These are phyloP conservation scores for Nyleta sp. DNA, from an alignment of 2,888 invertebrate species.

Conservation along the genomic window DNA sequence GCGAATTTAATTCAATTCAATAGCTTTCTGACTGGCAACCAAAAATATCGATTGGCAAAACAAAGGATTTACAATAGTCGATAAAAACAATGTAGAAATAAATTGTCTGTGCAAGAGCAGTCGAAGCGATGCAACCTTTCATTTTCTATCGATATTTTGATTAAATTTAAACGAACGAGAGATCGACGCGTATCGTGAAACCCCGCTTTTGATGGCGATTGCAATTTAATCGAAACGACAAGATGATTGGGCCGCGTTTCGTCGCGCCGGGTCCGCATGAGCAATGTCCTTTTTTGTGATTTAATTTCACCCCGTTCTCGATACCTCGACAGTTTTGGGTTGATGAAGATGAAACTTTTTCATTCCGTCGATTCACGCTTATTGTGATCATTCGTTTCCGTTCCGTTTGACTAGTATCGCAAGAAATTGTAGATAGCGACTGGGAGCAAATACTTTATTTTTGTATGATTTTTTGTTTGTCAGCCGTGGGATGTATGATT, in stretches of 20 bases:
- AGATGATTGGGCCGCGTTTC: slow-evolving; percentile 60
- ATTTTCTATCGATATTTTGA: neutral
- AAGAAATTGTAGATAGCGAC: slow-evolving; percentile 54
- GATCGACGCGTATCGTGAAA: slow-evolving; percentile 51
- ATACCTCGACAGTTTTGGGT: slow-evolving; percentile 36
- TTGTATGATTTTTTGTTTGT: slow-evolving; percentile 42
- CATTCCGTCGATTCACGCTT: slow-evolving; percentile 50
- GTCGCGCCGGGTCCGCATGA: slow-evolving; percentile 57
- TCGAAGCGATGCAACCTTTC: no score
- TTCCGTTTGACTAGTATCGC: slow-evolving; percentile 19
- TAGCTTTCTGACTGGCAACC: no score
- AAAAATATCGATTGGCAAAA: no score
- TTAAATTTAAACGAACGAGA: neutral
- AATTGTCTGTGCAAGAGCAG: no score
- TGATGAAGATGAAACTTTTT: slow-evolving; percentile 47
- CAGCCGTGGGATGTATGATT: slow-evolving; percentile 24
- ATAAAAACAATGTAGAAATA: no score
- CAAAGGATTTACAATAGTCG: no score
- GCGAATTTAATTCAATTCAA: no score
- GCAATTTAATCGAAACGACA: slow-evolving; percentile 48
- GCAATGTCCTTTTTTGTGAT: slow-evolving; percentile 63
- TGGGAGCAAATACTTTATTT: slow-evolving; percentile 66
- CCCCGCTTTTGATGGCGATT: slow-evolving; percentile 47
- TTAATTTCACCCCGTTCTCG: slow-evolving; percentile 47
- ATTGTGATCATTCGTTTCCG: slow-evolving; percentile 68